Conservation (phyloP, 2,113 vertebrate species). For the Macaca nemestrina region DNA sequence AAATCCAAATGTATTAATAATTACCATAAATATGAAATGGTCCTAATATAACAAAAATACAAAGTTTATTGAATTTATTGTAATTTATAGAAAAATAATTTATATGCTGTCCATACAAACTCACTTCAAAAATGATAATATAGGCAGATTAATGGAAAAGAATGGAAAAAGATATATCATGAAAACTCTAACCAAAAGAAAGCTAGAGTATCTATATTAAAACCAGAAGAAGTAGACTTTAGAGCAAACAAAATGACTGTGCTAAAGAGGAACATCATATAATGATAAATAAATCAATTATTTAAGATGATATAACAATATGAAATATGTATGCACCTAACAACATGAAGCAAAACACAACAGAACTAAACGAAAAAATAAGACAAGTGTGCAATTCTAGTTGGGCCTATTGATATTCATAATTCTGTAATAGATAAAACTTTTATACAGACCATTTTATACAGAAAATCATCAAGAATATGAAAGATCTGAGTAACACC, state of each 20-base stretch:
- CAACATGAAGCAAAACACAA: rapidly evolving
- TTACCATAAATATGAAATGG: background rate
- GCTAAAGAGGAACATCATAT: background rate
- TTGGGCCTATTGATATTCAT: rapidly evolving
- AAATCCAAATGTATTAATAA: background rate
- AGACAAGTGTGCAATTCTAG: rapidly evolving
- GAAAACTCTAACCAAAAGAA: background rate
- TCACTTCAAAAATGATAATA: too few relatives aligned
- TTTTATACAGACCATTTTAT: background rate
- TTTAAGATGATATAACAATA: rapidly evolving
- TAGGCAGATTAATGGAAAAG: background rate
- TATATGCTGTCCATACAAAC: background rate
- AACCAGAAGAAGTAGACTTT: background rate
- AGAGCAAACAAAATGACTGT: background rate
- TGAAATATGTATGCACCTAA: background rate
- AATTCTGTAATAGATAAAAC: background rate
- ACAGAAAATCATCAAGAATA: background rate
- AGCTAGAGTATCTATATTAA: rapidly evolving
- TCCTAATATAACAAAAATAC: background rate
- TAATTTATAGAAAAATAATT: background rate
- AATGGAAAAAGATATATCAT: background rate
- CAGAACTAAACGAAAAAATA: background rate
- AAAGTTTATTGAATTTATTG: background rate
- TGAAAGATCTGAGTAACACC: too few relatives aligned
- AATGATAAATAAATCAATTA: rapidly evolving